Evolutionary conservation across 37 sponge, comb jelly and placozoan species (phyloP), one percentile per base, ranked within the genome.

Genomic region (Corticium candelabrum): DNA sequence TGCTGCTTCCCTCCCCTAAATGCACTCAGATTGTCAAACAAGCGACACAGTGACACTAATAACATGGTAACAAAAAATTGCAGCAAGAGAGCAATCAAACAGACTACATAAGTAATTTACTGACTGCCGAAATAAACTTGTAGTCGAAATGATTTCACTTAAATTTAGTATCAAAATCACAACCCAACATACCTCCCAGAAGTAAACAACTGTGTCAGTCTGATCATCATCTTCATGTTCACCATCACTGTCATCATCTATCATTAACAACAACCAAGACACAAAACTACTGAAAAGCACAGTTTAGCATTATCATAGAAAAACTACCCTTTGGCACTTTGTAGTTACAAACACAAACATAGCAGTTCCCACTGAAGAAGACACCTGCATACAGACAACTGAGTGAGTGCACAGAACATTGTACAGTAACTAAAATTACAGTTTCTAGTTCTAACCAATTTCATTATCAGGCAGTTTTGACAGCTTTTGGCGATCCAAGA

Each of bases 271-370:
- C 11, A 50, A 50, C 21, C 21, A 11, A 50, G 21, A 11, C 15
- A 11, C 11, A 27, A 50, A 50, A 21, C 62, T 11, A 27, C 62
- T 35, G 34, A 74, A 74, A 1, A 74, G 75, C 75, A 21, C 62
- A 50, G 21, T 27, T 27, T 21, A 50, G 21, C 62, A 27, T 21
- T 27, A 11, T 21, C 62, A 21, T 11, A 50, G 62, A 21, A 50
- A n/a, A n/a, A n/a, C n/a, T n/a, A n/a, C n/a, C n/a, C n/a, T n/a
- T n/a, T n/a, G 81, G 78, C 39, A 86, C 68, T 29, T 79, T 80
- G 69, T 90, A 94, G 1, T 83, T 88, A 50, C 94, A 93, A 27
- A 97, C 87, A 74, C 93, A 97, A 40, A 93, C 90, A 69, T 97
- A 97, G 74, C 94, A 91, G 69, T 91, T 86, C 3, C 82, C 92